Base-by-base conservation (phyloP, 1,140 invertebrate species). In the Zaprionus tsacasi region DNA sequence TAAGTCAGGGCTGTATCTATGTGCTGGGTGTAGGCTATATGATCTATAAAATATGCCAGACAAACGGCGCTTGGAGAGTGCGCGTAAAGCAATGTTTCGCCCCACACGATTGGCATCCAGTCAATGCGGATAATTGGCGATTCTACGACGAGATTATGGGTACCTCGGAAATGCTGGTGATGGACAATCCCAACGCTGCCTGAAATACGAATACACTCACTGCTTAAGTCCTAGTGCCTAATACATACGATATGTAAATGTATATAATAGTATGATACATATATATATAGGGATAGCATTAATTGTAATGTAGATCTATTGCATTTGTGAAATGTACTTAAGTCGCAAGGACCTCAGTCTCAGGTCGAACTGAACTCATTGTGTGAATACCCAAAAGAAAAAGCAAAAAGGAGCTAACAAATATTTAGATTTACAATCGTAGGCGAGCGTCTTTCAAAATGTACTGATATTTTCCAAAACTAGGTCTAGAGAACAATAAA, bases 101-200 rank as follows among this genome's bases (percentile, higher is more conserved):
- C 0, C 91, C 91, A 35, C 91, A 90, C 52, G 91, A 92, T 64
- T 92, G 91, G 91, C 89, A 92, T 91, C 91, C 91, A 5, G 88
- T 91, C 15, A 89, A 85, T 79, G 76, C 91, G 45, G 85, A 92
- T 58, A 85, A 92, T 78, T 82, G 91, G 0, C 75, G 76, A 3
- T 91, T 90, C 50, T 92, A 92, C 21, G 91, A 92, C 54, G 91
- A 92, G 35, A 79, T 90, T 13, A 92, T 92, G 88, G 91, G 91
- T 54, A 89, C 79, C 12, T 91, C 91, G 21, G 91, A 92, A 77
- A 92, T 92, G 91, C 80, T 92, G 36, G 91, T 92, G 56, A 75
- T 91, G 38, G 81, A 90, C 21, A 76, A 80, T 59, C 55, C 52
- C 54, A 86, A 86, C 55, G 48, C 65, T 52, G 68, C 86, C 64